These are phyloP conservation scores for Helicoverpa armigera DNA, from an alignment of 1,140 invertebrate genomes.

Conservation along the genomic window DNA sequence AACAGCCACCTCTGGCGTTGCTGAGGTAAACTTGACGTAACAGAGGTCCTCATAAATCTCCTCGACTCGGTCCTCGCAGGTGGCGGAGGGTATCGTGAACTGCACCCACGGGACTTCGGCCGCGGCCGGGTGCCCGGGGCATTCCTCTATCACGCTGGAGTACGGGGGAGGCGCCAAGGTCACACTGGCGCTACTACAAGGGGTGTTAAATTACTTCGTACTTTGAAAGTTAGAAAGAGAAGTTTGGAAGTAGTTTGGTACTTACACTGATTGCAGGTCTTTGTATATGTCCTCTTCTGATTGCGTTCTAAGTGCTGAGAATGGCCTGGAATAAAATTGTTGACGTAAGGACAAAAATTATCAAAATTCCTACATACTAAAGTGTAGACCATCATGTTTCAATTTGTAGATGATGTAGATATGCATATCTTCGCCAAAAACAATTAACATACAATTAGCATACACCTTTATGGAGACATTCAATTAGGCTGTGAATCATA, in stretches of 20 bases:
- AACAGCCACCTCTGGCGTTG: constrained; percentile 88
- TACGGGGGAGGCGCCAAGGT: constrained; percentile 68
- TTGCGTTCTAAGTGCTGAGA: constrained; percentile 90
- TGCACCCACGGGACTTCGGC: constrained; percentile 88
- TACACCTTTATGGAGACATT: not conserved
- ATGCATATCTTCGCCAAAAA: not conserved
- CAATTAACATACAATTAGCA: not conserved
- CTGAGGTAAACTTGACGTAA: constrained; percentile 92
- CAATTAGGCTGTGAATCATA: constrained; percentile 2
- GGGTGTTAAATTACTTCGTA: constrained; percentile 44
- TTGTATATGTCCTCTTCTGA: constrained; percentile 95
- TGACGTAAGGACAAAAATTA: not conserved
- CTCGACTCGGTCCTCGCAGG: constrained; percentile 90
- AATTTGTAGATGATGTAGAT: too few species aligned
- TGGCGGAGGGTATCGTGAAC: constrained; percentile 88
- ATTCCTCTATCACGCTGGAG: constrained; percentile 53
- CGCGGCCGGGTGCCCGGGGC: constrained; percentile 56
- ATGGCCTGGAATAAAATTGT: constrained; percentile 89
- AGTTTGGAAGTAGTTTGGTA: constrained; percentile 47
- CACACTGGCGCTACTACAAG: constrained; percentile 71
- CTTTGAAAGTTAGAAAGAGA: not conserved
- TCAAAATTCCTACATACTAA: too few species aligned
- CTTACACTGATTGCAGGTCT: constrained; percentile 92
- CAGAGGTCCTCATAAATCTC: constrained; percentile 96
- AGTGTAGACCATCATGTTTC: too few species aligned